A percentile compares a stretch with the other conserved stretches of the same genome.
Evolutionary conservation across 2,113 vertebrate species (phyloP).

Genomic region (Puma concolor): DNA sequence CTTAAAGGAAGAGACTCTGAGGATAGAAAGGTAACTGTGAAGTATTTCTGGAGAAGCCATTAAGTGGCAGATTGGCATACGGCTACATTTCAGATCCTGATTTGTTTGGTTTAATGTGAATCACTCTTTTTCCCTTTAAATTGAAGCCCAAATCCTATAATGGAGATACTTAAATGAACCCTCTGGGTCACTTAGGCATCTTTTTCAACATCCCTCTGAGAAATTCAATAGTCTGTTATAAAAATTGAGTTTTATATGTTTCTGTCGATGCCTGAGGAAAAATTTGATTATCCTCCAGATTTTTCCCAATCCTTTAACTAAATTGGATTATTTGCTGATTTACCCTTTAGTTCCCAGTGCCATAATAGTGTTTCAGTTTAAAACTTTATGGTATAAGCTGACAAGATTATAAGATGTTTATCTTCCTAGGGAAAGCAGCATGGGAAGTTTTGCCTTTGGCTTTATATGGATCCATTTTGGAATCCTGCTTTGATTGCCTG

Average conservation of each 20-base stretch:
- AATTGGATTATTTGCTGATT: slow-evolving; percentile 63
- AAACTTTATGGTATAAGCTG: not conserved
- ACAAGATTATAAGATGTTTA: not conserved
- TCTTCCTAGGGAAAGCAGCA: not conserved
- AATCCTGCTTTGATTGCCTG: not conserved
- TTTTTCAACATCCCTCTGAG: slow-evolving; percentile 67
- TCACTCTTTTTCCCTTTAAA: slow-evolving; percentile 47
- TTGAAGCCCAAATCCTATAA: slow-evolving; percentile 69
- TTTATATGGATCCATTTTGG: not conserved
- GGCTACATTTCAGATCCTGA: slow-evolving; percentile 46
- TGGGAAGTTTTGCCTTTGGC: not conserved
- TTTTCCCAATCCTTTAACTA: slow-evolving; percentile 59
- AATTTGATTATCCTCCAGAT: slow-evolving; percentile 71
- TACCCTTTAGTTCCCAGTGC: slow-evolving; percentile 57
- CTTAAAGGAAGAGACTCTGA: slow-evolving; percentile 66
- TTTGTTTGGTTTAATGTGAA: slow-evolving; percentile 76
- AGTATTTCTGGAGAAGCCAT: slow-evolving; percentile 68
- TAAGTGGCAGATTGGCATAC: slow-evolving; percentile 66
- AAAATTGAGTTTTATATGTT: slow-evolving; percentile 74
- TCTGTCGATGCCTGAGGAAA: slow-evolving; percentile 68
- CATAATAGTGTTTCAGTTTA: not conserved
- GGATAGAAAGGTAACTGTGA: slow-evolving; percentile 60
- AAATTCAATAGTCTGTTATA: slow-evolving; percentile 68
- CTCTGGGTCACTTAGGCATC: slow-evolving; percentile 68
- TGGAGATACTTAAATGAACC: slow-evolving; percentile 71